These are phyloP conservation scores for Brachypteracias leptosomus DNA, from an alignment of 2,113 vertebrate species.

Conservation along the genomic window DNA sequence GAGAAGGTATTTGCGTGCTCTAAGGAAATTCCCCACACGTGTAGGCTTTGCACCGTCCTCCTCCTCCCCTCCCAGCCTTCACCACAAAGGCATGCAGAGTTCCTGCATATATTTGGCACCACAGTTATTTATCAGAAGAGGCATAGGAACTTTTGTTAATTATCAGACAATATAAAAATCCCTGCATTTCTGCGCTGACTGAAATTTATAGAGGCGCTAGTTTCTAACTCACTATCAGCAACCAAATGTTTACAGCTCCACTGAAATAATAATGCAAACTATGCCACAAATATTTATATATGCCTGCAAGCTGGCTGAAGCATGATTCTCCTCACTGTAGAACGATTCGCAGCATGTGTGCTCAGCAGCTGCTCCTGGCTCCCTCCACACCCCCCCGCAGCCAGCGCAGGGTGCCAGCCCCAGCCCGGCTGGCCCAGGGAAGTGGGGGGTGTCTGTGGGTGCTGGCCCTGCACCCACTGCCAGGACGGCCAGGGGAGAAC, in stretches of 20 bases:
- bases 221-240: slow-evolving; percentile 63
- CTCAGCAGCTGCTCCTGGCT: background rate
- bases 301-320: background rate
- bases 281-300: slow-evolving; percentile 64
- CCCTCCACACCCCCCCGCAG: background rate
- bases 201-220: slow-evolving; percentile 63
- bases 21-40: background rate
- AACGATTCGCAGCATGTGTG: accelerated
- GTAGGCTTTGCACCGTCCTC: background rate
- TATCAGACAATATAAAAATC: background rate
- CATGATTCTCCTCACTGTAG: background rate
- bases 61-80: background rate
- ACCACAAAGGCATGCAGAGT: background rate
- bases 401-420: background rate
- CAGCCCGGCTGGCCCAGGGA: background rate
- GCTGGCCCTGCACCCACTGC: background rate
- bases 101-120: slow-evolving; percentile 27
- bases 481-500: background rate
- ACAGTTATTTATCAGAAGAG: slow-evolving; percentile 58
- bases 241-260: slow-evolving; percentile 68
- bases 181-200: background rate
- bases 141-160: slow-evolving; percentile 30
- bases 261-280: slow-evolving; percentile 72
- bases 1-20: background rate
- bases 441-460: background rate